A percentile compares a stretch with the other conserved stretches of the same genome.
phyloP scores from a whole-genome alignment of 1,140 invertebrate species.

The Condylostylus longicornis region DNA sequence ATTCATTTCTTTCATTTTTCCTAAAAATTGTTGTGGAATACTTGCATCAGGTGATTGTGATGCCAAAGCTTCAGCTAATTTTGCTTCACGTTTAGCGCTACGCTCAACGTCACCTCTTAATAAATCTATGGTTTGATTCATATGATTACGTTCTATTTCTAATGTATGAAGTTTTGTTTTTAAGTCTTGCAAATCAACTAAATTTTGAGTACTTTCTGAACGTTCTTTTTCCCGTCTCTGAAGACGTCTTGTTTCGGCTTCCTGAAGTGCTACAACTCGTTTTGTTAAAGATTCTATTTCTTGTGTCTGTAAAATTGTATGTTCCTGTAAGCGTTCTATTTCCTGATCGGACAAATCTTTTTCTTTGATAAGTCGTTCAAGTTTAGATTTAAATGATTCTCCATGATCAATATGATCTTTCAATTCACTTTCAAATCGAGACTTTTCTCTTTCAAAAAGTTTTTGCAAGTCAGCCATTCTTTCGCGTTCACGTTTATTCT shows the following conservation, averaged over 20 bases:
- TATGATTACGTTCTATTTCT: slow-evolving; percentile 14
- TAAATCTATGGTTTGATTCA: slow-evolving; percentile 18
- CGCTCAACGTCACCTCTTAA: slow-evolving; percentile 25
- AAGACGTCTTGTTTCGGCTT: slow-evolving; percentile 21
- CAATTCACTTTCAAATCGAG: slow-evolving; percentile 37
- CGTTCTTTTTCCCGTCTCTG: slow-evolving; percentile 22
- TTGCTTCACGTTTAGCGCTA: slow-evolving; percentile 21
- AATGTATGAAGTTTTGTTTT: slow-evolving; percentile 14
- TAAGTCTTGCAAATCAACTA: slow-evolving; percentile 25
- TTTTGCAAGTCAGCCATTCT: slow-evolving; percentile 33
- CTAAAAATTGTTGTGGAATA: slow-evolving; percentile 32
- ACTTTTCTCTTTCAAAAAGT: slow-evolving; percentile 31
- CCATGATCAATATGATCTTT: slow-evolving; percentile 37
- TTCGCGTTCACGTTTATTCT: slow-evolving; percentile 35
- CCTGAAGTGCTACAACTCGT: slow-evolving; percentile 22
- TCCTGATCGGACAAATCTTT: slow-evolving; percentile 24
- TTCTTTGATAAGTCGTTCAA: slow-evolving; percentile 24
- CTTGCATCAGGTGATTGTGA: slow-evolving; percentile 21
- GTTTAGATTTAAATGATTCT: slow-evolving; percentile 34
- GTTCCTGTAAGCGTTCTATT: slow-evolving; percentile 26
- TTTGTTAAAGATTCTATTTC: slow-evolving; percentile 28
- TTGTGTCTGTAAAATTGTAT: slow-evolving; percentile 20
- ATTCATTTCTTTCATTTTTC: slow-evolving; percentile 40
- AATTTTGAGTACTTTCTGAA: slow-evolving; percentile 19
- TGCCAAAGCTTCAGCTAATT: slow-evolving; percentile 21